Percentiles rank a stretch among this genome's conserved stretches.
Evolutionary conservation across 2,113 vertebrate species (phyloP).

Genomic region (Candoia aspera): DNA sequence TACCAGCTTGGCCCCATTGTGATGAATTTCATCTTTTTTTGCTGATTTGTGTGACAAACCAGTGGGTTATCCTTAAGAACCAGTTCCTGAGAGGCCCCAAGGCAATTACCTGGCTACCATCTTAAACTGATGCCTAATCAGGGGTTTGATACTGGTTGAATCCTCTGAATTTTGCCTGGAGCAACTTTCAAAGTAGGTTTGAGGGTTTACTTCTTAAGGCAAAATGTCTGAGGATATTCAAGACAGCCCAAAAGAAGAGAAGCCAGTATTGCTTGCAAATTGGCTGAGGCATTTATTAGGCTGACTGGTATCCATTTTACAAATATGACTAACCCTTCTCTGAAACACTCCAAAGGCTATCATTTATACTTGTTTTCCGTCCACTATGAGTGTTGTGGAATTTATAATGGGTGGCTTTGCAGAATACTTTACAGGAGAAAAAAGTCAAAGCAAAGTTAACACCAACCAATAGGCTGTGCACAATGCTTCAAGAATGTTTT

Average conservation of each 20-base stretch:
- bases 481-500: too few species aligned
- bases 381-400: too few species aligned
- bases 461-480: too few species aligned
- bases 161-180: neutral
- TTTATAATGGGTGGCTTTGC: too few species aligned
- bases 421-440: too few species aligned
- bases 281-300: neutral
- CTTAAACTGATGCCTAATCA: conserved; percentile 1
- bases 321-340: neutral
- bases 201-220: neutral
- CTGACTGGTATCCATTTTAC: neutral
- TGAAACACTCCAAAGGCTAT: neutral
- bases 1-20: neutral
- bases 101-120: neutral
- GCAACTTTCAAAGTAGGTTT: neutral
- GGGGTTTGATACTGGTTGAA: neutral
- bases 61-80: neutral
- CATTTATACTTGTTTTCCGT: neutral
- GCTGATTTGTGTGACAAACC: neutral
- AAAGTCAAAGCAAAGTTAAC: too few species aligned
- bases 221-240: neutral
- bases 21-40: neutral
- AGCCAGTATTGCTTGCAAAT: neutral
- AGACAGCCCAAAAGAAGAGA: neutral
- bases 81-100: neutral